Evolutionary conservation across 1,140 invertebrate genomes (phyloP), one percentile per base, ranked within the genome.

Genomic region (Pseudomyrmex concolor): DNA sequence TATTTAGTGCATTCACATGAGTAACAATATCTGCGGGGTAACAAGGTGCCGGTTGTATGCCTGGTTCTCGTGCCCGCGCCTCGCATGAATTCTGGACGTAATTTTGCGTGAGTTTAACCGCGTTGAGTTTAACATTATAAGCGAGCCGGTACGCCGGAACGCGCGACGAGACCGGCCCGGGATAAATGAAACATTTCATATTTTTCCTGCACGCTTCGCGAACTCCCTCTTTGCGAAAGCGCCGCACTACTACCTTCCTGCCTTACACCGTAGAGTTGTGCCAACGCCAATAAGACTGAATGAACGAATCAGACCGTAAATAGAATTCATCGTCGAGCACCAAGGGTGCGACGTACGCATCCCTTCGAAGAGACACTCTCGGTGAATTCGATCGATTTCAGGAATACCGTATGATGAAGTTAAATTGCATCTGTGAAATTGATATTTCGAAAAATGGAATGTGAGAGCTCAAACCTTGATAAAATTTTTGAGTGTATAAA

Each of bases 1-100:
- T 87, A 88, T 88, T 87, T 88, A 88, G 87, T 85, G 87, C 68
- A 88, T 87, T 63, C 87, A 85, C 87, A 87, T 83, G 87, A 88
- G 86, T 81, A 88, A 87, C 87, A 87, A 88, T 88, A 88, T 81
- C 66, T 55, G 60, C 64, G 17, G 76, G 48, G 86, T 80, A 88
- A 87, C 86, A 87, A 81, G 76, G 64, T 68, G 59, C 57, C 55
- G 54, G 22, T 25, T 4, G 66, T 25, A 8, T 34, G 64, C 54
- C 25, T 34, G 54, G 71, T 54, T 80, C 50, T 70, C 76, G 22
- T 59, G 67, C n/a, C 48, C 70, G 22, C 22, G 45, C 25, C 15
- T 54, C 74, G 83, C 63, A 62, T 57, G 84, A 78, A 71, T 84
- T 81, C 50, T 57, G 77, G 45, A 85, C 87, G 72, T 87, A 85